phyloP scores from a whole-genome alignment of 2,113 vertebrate genomes.

The Sphaerodactylus townsendi region DNA sequence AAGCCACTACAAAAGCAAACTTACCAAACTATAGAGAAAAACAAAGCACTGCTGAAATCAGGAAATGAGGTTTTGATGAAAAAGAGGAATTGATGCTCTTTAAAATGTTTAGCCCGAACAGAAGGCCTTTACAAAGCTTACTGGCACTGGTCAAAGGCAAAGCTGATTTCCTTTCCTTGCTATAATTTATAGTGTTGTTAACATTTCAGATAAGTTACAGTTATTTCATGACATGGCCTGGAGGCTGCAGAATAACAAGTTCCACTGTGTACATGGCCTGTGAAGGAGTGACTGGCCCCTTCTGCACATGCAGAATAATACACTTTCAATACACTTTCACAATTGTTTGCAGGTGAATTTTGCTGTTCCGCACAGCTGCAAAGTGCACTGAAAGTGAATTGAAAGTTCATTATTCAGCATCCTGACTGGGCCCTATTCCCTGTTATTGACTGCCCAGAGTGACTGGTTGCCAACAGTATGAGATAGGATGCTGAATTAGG shows the following conservation, averaged over 20 bases:
- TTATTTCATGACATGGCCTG: slow-evolving; percentile 36
- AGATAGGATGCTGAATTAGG: too few relatives aligned
- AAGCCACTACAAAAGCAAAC: slow-evolving; percentile 51
- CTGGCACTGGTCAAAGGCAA: slow-evolving; percentile 38
- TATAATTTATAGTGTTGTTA: slow-evolving; percentile 42
- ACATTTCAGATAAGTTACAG: slow-evolving; percentile 1
- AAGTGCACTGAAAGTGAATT: too few relatives aligned
- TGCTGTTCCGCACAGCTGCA: too few relatives aligned
- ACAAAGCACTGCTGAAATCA: slow-evolving; percentile 58
- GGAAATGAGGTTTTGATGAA: slow-evolving; percentile 63
- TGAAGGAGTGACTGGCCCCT: background rate
- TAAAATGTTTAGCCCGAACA: slow-evolving; percentile 58
- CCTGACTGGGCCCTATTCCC: background rate
- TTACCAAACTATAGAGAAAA: slow-evolving; percentile 68
- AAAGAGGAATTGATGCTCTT: slow-evolving; percentile 48
- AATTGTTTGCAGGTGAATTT: too few relatives aligned
- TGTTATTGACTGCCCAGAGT: too few relatives aligned
- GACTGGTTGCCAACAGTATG: too few relatives aligned
- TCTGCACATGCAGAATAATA: too few relatives aligned
- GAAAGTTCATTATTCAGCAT: too few relatives aligned
- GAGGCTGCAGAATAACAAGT: slow-evolving; percentile 48
- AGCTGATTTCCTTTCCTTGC: slow-evolving; percentile 50
- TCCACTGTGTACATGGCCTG: fast-evolving
- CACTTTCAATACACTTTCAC: too few relatives aligned
- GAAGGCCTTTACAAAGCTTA: slow-evolving; percentile 21